Evolutionary conservation across 2,797 vertebrate species (phyloP).

Genomic region (Neopelma chrysocephalum): DNA sequence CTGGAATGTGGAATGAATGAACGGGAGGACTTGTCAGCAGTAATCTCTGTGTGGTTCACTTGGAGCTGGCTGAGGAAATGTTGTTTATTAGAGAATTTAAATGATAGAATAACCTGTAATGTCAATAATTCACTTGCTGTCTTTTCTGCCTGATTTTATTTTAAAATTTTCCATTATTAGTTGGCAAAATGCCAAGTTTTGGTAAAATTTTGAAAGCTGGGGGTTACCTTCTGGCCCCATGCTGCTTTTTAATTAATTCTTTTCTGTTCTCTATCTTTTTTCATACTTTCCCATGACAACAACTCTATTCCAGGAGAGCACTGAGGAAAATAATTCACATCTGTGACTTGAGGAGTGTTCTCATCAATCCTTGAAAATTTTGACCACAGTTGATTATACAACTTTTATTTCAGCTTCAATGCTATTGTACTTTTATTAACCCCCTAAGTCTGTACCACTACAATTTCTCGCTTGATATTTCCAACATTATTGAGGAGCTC

Average conservation of each 20-base stretch:
- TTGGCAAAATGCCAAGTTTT: neutral
- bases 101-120: neutral
- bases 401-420: neutral
- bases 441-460: neutral
- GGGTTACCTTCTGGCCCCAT: neutral
- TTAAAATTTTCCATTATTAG: neutral
- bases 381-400: neutral
- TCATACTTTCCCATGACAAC: neutral
- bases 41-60: neutral
- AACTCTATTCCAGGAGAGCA: neutral
- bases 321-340: neutral
- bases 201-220: neutral
- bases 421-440: neutral
- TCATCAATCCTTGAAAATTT: neutral
- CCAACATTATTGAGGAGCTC: neutral
- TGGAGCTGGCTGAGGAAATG: neutral
- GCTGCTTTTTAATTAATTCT: neutral
- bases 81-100: neutral
- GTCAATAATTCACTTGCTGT: neutral
- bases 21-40: neutral
- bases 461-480: neutral
- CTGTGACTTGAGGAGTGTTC: neutral
- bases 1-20: neutral
- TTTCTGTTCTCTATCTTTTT: neutral
- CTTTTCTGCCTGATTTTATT: neutral